phyloP scores from a whole-genome alignment of 2,797 vertebrate species.

The Poeciliopsis infans region DNA sequence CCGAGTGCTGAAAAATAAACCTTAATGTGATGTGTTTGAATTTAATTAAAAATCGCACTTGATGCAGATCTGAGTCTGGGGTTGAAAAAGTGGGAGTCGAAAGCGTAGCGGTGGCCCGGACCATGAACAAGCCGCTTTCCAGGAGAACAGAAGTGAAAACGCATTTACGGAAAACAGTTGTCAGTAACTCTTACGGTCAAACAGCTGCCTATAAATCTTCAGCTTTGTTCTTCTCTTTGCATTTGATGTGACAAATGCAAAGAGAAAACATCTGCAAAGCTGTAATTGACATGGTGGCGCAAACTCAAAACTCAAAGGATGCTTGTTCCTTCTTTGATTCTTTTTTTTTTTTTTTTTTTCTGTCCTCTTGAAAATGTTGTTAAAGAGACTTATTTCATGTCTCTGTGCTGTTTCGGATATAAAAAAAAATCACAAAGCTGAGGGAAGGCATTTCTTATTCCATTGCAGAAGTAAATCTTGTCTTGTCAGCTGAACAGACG shows the following conservation, averaged over 20 bases:
- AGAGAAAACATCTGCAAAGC: not conserved
- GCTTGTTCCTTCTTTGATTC: not conserved
- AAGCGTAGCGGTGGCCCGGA: not conserved
- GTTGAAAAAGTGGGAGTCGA: not conserved
- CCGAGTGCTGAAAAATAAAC: not conserved
- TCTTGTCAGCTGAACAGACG: conserved; percentile 59
- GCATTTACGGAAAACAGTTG: not conserved
- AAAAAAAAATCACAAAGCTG: conserved; percentile 16
- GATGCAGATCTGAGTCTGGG: not conserved
- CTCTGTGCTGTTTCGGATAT: conserved; percentile 22
- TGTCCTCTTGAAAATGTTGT: not conserved
- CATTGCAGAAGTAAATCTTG: conserved; percentile 70
- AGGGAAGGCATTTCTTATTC: conserved; percentile 12
- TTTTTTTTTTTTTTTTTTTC: not conserved
- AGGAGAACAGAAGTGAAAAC: conserved; percentile 9
- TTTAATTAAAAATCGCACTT: not conserved
- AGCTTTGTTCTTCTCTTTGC: conserved; percentile 1
- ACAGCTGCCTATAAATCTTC: not conserved
- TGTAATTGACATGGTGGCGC: not conserved
- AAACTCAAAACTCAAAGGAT: not conserved
- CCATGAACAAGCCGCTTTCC: not conserved
- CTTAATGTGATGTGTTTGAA: not conserved
- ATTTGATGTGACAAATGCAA: not conserved
- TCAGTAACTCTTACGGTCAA: not conserved
- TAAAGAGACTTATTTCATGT: not conserved